These are phyloP conservation scores for Mechanitis messenoides DNA, from an alignment of 2,888 invertebrate species.

Conservation along the genomic window DNA sequence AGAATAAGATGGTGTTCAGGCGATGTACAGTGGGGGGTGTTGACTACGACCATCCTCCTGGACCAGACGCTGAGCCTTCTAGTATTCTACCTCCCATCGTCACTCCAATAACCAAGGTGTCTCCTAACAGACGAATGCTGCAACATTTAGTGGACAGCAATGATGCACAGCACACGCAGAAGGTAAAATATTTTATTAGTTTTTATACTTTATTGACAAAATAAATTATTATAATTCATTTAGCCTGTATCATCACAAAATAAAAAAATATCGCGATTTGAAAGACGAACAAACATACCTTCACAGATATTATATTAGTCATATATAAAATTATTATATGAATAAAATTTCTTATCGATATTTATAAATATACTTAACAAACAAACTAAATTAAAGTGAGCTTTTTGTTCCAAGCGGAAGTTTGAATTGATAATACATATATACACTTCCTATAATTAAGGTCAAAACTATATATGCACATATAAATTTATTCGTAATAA, in stretches of 20 bases:
- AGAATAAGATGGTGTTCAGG: conserved; percentile 98
- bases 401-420: background rate
- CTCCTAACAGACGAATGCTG: conserved; percentile 59
- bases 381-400: background rate
- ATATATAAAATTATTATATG: no score
- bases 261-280: no score
- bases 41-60: conserved; percentile 90
- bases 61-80: conserved; percentile 81
- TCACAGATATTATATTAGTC: no score
- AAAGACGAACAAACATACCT: no score
- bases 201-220: background rate
- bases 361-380: no score
- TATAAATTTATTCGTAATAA: no score
- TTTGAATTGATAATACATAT: background rate
- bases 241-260: no score
- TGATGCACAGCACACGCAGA: conserved; percentile 79
- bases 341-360: no score
- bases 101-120: conserved; percentile 67
- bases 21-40: conserved; percentile 91
- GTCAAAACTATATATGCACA: background rate
- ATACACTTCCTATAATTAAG: background rate
- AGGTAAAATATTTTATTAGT: conserved; percentile 38
- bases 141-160: conserved; percentile 60
- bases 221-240: no score
- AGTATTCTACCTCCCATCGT: conserved; percentile 66